Base-by-base conservation (phyloP, 2,888 invertebrate genomes). In the Coremacera marginata region DNA sequence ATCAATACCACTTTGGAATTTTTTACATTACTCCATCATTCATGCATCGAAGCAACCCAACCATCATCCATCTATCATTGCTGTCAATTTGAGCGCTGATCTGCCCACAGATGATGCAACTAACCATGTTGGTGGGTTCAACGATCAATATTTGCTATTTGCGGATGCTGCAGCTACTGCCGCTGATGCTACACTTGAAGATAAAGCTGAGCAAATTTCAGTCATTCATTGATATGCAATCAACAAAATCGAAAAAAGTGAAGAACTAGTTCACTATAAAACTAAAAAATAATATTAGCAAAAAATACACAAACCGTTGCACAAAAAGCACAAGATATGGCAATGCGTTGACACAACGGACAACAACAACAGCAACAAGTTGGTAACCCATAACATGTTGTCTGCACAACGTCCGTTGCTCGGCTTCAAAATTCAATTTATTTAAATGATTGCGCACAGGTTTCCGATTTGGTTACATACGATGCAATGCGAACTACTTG, bases 71-170 rank as follows among this genome's bases (percentile, higher is more conserved):
- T 62, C 72, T 22, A 62, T 62, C 62, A 25, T 16, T 16, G n/a
- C 71, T 71, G 71, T 71, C 70, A 70, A 34, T 70, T 70, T 34
- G 0, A 34, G 34, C 37, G 57, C 9, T 31, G 51, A 63, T 63
- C 49, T 73, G 62, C 57, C 57, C 37, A 57, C 71, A 37, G 51
- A 49, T 51, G 57, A 71, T 71, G 55, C 57, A 60, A 60, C 57
- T 11, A 55, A 55, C 55, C 22, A 8, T n/a, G n/a, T 19, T 19
- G 19, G 55, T 16, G 63, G 63, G 34, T 31, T 31, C 63, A 65
- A 65, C 63, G 63, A 65, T 65, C 63, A 65, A 65, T 65, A 34
- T 65, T 65, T 7, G 31, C 19, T 19, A 9, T 19, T 65, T 34
- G 25, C 63, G 31, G 34, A 65, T 34, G 63, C 63, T 8, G 63